Base-by-base conservation (phyloP, 2,797 vertebrate species). In the Aplochiton taeniatus region DNA sequence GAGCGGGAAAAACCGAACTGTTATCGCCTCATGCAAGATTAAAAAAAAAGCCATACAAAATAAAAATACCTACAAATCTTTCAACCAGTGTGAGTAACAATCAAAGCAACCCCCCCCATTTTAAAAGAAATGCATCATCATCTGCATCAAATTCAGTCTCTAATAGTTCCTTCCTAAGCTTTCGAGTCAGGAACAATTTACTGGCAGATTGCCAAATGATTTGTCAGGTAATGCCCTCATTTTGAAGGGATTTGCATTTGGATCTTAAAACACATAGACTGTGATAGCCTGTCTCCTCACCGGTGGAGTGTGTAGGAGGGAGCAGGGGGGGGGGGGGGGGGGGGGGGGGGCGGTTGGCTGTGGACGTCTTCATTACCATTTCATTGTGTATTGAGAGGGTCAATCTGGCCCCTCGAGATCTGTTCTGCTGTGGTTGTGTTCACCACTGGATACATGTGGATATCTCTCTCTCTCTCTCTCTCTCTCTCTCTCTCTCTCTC, bases 181-280 rank as follows among this genome's bases (percentile, higher is more conserved):
- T 66, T 70, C 75, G 82, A 86, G 85, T 88, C 85, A 64, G 71
- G 89, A 84, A 79, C 89, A 90, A 89, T 93, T 92, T 88, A 76
- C 77, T 76, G 74, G 80, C 79, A 88, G 87, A 92, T 92, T 92
- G 91, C 68, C 20, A 76, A 79, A 84, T 78, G 79, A 92, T 92
- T 90, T 88, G 79, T 73, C 81, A 84, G 83, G 90, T 92, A 90
- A 86, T 80, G 68, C 83, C 70, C 64, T 80, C 78, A 78, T 89
- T 92, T 88, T 84, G 79, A 66, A 62, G 78, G 88, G 90, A 90
- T 92, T 90, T 90, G 86, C 80, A 73, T 81, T 83, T 79, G 80
- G 19, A 78, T 88, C 89, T 86, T 83, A 85, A 87, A 91, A 89
- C 85, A 83, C 87, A 91, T 88, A 82, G 80, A 87, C 31, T 74